phyloP scores from a whole-genome alignment of 2,113 vertebrate genomes.

The Rutilus rutilus region DNA sequence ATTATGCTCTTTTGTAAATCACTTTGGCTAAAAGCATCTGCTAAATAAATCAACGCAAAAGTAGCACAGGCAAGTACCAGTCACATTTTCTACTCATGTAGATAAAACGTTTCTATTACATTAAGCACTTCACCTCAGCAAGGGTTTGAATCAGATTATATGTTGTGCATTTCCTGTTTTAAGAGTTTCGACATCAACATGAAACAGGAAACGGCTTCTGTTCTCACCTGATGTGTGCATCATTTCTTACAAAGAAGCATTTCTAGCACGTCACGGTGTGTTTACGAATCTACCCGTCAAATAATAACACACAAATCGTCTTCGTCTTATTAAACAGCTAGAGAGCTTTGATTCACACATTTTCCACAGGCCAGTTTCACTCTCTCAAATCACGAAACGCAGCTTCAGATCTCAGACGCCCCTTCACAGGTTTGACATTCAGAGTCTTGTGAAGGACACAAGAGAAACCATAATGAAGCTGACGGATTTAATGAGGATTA shows the following conservation, averaged over 20 bases:
- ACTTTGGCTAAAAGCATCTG: not conserved
- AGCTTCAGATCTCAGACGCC: not conserved
- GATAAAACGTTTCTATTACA: not conserved
- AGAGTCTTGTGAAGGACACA: constrained; percentile 7
- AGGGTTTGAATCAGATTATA: not conserved
- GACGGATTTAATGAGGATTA: constrained; percentile 17
- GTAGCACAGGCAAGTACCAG: not conserved
- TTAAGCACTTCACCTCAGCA: not conserved
- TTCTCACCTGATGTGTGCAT: not conserved
- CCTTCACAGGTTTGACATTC: constrained; percentile 3
- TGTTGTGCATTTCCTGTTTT: constrained; percentile 10
- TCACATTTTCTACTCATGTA: not conserved
- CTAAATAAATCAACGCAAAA: not conserved
- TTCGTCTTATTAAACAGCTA: not conserved
- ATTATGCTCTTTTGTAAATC: not conserved
- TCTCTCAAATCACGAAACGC: not conserved
- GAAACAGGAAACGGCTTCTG: not conserved
- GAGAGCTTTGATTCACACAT: not conserved
- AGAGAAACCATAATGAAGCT: constrained; percentile 9
- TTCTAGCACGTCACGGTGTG: not conserved
- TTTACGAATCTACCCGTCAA: not conserved
- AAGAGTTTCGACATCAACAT: not conserved
- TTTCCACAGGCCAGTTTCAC: not conserved
- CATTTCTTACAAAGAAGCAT: not conserved
- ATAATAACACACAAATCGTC: not conserved